Conservation (phyloP, 2,797 vertebrate genomes). For the Helarctos malayanus region DNA sequence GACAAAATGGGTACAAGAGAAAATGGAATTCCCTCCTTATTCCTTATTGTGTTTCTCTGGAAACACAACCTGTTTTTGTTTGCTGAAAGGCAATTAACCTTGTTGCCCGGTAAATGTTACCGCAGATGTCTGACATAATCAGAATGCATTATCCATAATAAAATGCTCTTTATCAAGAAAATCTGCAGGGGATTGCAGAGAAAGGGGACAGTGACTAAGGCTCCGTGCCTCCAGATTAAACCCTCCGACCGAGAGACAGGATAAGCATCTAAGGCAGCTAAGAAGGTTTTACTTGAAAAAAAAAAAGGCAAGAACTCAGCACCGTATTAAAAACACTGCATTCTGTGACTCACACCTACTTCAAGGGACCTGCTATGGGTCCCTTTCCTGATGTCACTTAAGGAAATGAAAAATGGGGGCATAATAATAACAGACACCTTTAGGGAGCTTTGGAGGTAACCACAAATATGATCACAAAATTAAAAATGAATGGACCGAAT, state of each 20-base stretch:
- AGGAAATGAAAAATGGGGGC: accelerated
- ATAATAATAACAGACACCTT: accelerated
- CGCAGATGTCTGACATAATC: neutral
- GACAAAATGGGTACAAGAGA: accelerated
- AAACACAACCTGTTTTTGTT: neutral
- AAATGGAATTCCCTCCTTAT: accelerated
- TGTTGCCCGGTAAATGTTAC: accelerated
- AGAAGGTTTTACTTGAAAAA: neutral
- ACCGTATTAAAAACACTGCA: accelerated
- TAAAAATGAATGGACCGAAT: neutral
- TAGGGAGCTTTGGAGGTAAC: too few relatives aligned
- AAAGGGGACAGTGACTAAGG: neutral
- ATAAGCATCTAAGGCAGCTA: accelerated
- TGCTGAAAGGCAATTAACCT: neutral
- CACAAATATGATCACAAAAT: accelerated
- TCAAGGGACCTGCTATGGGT: neutral
- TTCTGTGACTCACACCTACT: neutral
- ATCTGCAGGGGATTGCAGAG: neutral
- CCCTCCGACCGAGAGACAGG: accelerated
- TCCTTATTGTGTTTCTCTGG: too few relatives aligned
- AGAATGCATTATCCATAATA: neutral
- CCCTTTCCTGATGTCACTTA: accelerated
- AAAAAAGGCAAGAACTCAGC: neutral
- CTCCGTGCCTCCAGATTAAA: accelerated
- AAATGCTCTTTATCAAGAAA: neutral